Percentiles rank a stretch among this genome's conserved stretches.
phyloP scores from a whole-genome alignment of 2,797 vertebrate genomes.

The Peromyscus eremicus region DNA sequence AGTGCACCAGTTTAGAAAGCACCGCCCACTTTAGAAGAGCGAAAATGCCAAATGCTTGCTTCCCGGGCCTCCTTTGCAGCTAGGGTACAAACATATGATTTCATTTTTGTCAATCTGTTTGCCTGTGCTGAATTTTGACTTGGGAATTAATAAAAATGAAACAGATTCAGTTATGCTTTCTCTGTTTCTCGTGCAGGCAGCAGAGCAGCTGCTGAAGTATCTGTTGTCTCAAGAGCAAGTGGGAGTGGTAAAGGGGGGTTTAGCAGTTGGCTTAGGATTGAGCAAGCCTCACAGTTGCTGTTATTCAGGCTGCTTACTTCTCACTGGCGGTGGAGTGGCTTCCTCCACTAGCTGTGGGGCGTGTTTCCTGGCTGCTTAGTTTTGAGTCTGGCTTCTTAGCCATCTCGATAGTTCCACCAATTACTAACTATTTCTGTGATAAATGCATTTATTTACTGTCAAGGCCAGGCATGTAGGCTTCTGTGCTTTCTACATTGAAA shows the following conservation, averaged over 20 bases:
- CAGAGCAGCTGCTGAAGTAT: slow-evolving; percentile 28
- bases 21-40: slow-evolving; percentile 2
- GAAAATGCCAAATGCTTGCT: slow-evolving; percentile 34
- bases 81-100: slow-evolving; percentile 49
- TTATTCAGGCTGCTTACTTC: neutral
- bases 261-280: slow-evolving; percentile 21
- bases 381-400: neutral
- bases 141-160: slow-evolving; percentile 50
- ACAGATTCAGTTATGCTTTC: slow-evolving; percentile 43
- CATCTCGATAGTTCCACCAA: neutral
- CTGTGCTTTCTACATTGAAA: neutral
- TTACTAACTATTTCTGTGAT: neutral
- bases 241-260: neutral
- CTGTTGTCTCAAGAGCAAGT: neutral
- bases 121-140: slow-evolving; percentile 58
- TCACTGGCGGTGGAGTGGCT: neutral
- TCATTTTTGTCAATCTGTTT: slow-evolving; percentile 41
- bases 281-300: neutral
- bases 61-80: slow-evolving; percentile 71
- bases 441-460: neutral
- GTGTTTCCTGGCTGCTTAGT: neutral
- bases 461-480: neutral
- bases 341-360: neutral
- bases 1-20: neutral
- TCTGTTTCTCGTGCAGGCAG: slow-evolving; percentile 61